Evolutionary conservation across 2,888 invertebrate genomes (phyloP), one percentile per base, ranked within the genome.

Genomic region (Torymus texanus): DNA sequence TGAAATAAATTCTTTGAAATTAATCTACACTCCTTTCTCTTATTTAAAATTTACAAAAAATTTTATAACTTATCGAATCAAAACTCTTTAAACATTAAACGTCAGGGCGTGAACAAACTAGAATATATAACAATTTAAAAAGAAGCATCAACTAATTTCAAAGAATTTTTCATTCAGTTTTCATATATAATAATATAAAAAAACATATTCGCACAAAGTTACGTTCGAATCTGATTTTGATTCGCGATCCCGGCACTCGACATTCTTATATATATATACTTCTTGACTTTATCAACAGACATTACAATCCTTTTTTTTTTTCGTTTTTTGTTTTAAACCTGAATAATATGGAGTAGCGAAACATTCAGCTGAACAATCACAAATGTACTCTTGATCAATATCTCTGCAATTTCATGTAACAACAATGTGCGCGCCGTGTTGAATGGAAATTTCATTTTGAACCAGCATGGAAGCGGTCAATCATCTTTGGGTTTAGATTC

Each of bases 401-500:
- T 83, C 84, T 85, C 83, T 81, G 81, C 81, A 80, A 84, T 81
- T 86, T 85, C 83, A 77, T 80, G 76, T 83, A 86, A 85, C 82
- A 87, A 87, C 82, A 83, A 83, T 85, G 84, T 87, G 87, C 83
- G 87, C 84, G 83, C 84, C 84, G 82, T 83, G 83, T 85, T 80
- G 79, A 83, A 81, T 76, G 79, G 83, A 80, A 83, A 83, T 83
- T 84, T 84, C 61, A 83, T 72, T 81, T 82, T 81, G 66, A 62
- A 63, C 77, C 77, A 68, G 14, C 8, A 73, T 81, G 81, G 77
- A 82, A 84, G 83, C 80, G 88, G 88, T 90, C 89, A 90, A 86
- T 90, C 88, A 73, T 86, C 85, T 80, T 90, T 90, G n/a, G 87
- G 71, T 84, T 92, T 92, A 59, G 91, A 90, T 84, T 90, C 91